These are phyloP conservation scores for Phengaris arion DNA, from an alignment of 2,888 invertebrate species.

Conservation along the genomic window DNA sequence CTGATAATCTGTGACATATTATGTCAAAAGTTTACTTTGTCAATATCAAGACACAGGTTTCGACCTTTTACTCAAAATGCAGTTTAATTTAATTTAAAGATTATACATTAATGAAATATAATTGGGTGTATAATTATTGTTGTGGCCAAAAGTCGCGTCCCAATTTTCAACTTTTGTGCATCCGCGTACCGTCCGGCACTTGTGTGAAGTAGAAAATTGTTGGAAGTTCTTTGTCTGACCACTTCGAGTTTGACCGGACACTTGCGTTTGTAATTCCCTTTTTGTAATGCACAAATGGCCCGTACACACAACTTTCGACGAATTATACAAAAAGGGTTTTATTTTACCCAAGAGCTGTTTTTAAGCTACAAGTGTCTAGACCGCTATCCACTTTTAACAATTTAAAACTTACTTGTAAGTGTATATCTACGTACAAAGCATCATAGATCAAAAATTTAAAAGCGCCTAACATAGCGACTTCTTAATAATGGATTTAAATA, in stretches of 20 bases:
- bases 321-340: constrained; percentile 32
- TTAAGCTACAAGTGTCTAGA: not conserved
- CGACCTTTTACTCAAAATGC: not conserved
- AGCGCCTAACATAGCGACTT: too few relatives aligned
- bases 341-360: not conserved
- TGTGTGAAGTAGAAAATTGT: constrained; percentile 71
- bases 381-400: too few relatives aligned
- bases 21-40: too few relatives aligned
- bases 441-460: too few relatives aligned
- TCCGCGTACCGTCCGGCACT: constrained; percentile 47
- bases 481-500: too few relatives aligned
- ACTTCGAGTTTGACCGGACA: constrained; percentile 56
- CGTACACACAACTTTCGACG: not conserved
- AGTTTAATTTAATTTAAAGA: not conserved
- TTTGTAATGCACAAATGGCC: constrained; percentile 7
- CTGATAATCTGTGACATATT: too few relatives aligned
- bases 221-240: constrained; percentile 74
- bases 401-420: too few relatives aligned
- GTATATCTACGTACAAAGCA: too few relatives aligned
- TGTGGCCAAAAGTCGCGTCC: not conserved
- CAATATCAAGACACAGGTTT: too few relatives aligned
- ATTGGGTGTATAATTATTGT: not conserved
- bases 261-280: constrained; percentile 33
- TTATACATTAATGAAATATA: not conserved
- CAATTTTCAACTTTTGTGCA: not conserved